phyloP scores from a whole-genome alignment of 2,888 invertebrate species.

The Leptura quadrifasciata region DNA sequence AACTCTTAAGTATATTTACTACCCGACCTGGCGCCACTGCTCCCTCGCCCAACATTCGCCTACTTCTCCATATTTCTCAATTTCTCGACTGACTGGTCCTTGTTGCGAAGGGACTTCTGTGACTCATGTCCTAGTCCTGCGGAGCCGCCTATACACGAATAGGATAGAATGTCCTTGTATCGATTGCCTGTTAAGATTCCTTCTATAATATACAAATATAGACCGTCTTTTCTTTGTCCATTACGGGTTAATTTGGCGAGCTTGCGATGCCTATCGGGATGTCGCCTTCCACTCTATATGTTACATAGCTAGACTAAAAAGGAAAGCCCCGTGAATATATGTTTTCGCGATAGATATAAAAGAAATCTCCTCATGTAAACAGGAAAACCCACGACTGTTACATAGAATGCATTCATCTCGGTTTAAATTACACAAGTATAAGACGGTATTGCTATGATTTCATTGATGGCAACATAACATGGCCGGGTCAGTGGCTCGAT shows the following conservation, averaged over 20 bases:
- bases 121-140: not conserved
- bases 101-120: slow-evolving; percentile 2
- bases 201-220: not conserved
- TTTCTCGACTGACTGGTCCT: slow-evolving; percentile 1
- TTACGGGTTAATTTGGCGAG: not conserved
- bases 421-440: too few species aligned
- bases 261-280: not conserved
- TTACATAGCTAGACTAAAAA: not conserved
- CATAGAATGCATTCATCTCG: too few species aligned
- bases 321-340: not conserved
- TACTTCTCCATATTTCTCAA: not conserved
- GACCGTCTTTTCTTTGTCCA: not conserved
- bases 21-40: not conserved
- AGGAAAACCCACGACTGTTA: too few species aligned
- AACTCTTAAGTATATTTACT: not conserved
- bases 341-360: not conserved
- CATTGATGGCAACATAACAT: too few species aligned
- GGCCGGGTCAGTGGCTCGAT: too few species aligned
- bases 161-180: slow-evolving; percentile 6
- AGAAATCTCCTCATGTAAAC: too few species aligned
- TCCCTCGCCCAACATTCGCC: not conserved
- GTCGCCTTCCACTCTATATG: not conserved
- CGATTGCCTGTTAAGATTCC: not conserved
- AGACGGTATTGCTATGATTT: too few species aligned
- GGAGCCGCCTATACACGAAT: not conserved